Conservation (phyloP, 2,113 vertebrate genomes). For the Melanocharis versteri region DNA sequence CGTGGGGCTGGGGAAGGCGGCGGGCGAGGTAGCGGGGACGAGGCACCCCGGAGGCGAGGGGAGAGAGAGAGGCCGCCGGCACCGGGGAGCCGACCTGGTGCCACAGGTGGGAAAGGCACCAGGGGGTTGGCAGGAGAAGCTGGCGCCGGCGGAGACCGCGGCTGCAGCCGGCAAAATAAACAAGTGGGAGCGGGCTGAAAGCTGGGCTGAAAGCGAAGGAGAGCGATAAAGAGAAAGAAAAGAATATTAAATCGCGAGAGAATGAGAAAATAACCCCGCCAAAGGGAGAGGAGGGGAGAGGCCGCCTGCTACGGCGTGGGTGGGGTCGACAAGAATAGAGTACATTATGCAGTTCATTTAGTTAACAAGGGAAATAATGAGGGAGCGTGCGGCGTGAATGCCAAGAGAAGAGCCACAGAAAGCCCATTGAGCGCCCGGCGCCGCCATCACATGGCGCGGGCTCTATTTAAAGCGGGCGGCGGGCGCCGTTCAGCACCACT, state of each 20-base stretch:
- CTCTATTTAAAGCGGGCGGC: constrained; percentile 87
- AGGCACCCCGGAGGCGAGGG: too few relatives aligned
- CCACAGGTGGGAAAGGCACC: constrained; percentile 55
- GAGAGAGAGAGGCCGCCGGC: background rate
- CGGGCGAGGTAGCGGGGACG: background rate
- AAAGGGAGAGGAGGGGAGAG: constrained; percentile 76
- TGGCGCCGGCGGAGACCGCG: background rate
- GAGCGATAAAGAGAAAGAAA: constrained; percentile 76
- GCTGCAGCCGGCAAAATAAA: constrained; percentile 59
- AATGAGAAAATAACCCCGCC: constrained; percentile 81
- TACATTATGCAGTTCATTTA: constrained; percentile 99
- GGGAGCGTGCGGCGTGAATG: constrained; percentile 98
- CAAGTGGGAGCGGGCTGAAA: constrained; percentile 55
- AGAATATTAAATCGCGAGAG: constrained; percentile 86
- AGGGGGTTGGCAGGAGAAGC: background rate
- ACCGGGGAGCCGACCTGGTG: background rate
- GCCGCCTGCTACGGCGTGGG: constrained; percentile 90
- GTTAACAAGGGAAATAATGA: constrained; percentile 99
- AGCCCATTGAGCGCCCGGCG: constrained; percentile 93
- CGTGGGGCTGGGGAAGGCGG: background rate
- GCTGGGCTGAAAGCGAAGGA: constrained; percentile 59
- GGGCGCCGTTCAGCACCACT: constrained; percentile 92
- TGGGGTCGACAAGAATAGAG: constrained; percentile 98
- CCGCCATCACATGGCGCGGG: constrained; percentile 91
- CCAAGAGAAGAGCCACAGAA: constrained; percentile 97